Evolutionary conservation across 2,113 vertebrate genomes (phyloP).

Genomic region (Sinocyclocheilus anophthalmus): DNA sequence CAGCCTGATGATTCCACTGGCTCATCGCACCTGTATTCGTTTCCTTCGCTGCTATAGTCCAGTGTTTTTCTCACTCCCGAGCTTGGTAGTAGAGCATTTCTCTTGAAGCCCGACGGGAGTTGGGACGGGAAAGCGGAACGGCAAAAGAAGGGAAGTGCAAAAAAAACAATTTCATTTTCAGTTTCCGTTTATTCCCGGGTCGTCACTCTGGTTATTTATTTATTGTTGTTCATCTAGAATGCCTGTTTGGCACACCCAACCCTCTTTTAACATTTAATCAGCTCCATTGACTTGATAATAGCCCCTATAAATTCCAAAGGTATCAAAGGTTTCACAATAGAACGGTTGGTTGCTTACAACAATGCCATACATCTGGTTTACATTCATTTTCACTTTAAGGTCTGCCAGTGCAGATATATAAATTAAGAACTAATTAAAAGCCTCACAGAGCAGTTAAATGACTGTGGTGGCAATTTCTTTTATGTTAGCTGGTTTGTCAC

Average conservation of each 20-base stretch:
- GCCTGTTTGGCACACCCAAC: neutral
- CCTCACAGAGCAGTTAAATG: constrained; percentile 13
- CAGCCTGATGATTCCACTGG: too few species aligned
- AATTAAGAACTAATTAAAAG: constrained; percentile 5
- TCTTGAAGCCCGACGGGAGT: too few species aligned
- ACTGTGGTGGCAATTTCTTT: neutral
- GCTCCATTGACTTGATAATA: neutral
- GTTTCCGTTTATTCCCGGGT: too few species aligned
- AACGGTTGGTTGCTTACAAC: neutral
- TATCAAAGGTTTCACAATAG: neutral
- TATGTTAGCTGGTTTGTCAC: neutral
- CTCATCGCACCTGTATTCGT: too few species aligned
- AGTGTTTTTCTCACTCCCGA: too few species aligned
- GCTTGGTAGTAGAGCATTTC: too few species aligned
- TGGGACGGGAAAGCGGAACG: too few species aligned
- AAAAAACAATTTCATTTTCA: too few species aligned
- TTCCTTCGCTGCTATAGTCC: too few species aligned
- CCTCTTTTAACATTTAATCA: constrained; percentile 19
- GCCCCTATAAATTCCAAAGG: neutral
- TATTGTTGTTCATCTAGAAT: neutral
- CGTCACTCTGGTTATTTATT: constrained; percentile 2
- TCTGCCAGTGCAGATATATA: neutral
- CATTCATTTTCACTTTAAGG: neutral
- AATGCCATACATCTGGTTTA: neutral
- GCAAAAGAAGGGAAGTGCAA: too few species aligned